Evolutionary conservation across 2,888 invertebrate genomes (phyloP).

Genomic region (Drosophila kanekoi): DNA sequence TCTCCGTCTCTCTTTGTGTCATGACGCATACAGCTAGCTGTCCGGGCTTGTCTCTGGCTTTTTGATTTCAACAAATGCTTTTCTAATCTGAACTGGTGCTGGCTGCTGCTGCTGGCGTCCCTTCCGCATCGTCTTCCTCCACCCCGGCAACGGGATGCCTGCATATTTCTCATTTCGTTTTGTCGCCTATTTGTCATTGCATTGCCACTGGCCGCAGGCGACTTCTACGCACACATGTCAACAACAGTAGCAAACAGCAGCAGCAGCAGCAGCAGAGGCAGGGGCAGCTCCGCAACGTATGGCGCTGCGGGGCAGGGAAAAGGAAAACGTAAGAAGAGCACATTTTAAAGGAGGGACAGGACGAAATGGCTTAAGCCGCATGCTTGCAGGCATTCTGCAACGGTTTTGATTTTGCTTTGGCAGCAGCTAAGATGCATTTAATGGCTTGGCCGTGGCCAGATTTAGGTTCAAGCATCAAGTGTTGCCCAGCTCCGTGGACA

Average conservation of each 20-base stretch:
- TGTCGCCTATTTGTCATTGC: conserved; percentile 81
- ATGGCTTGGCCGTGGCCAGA: conserved; percentile 50
- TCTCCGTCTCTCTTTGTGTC: conserved; percentile 33
- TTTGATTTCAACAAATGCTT: conserved; percentile 77
- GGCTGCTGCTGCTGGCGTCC: conserved; percentile 18
- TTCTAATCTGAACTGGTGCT: conserved; percentile 72
- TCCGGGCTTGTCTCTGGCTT: conserved; percentile 59
- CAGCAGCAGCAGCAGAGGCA: conserved; percentile 9
- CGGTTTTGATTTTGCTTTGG: conserved; percentile 27
- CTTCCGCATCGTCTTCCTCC: conserved; percentile 4
- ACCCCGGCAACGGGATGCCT: conserved; percentile 33
- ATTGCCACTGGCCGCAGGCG: conserved; percentile 62
- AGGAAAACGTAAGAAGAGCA: neutral
- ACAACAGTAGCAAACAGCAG: conserved; percentile 52
- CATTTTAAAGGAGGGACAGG: neutral
- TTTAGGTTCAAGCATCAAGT: conserved; percentile 36
- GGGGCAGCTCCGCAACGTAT: neutral
- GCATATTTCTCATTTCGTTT: conserved; percentile 79
- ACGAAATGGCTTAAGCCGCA: conserved; percentile 13
- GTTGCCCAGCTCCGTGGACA: conserved; percentile 18
- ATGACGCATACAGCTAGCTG: conserved; percentile 44
- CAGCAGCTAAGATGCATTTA: conserved; percentile 49
- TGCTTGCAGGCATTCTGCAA: conserved; percentile 44
- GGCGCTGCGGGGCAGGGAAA: neutral
- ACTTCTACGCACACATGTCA: conserved; percentile 70